These are phyloP conservation scores for Hydropsyche tenuis DNA, from an alignment of 1,140 invertebrate species.

Conservation along the genomic window DNA sequence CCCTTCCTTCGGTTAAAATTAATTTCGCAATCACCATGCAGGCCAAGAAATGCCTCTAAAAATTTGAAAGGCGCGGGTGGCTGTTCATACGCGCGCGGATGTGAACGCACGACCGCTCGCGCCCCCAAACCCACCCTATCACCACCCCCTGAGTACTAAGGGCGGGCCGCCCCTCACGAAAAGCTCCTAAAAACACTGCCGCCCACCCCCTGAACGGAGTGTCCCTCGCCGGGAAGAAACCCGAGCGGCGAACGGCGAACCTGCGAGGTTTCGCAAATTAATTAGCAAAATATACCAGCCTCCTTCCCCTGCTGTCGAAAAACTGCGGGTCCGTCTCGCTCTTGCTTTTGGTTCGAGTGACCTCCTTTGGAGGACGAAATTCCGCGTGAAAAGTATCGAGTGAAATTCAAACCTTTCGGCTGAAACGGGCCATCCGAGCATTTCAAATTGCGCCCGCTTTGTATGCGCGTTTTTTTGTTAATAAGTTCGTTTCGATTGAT, in stretches of 20 bases:
- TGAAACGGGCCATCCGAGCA: conserved; percentile 25
- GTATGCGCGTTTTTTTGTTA: too few relatives aligned
- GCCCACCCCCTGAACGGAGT: conserved; percentile 26
- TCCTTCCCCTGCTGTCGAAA: background rate
- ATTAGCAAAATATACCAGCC: conserved; percentile 38
- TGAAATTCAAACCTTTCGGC: conserved; percentile 8
- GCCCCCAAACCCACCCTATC: background rate
- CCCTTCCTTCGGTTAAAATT: conserved; percentile 28
- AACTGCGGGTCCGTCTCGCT: background rate
- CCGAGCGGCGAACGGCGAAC: conserved; percentile 24
- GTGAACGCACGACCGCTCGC: conserved; percentile 45
- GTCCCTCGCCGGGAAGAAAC: conserved; percentile 25
- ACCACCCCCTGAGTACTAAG: background rate
- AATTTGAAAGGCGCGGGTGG: conserved; percentile 25
- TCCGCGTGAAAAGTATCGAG: conserved; percentile 11
- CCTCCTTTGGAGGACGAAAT: background rate
- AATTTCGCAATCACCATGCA: conserved; percentile 32
- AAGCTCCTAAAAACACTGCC: conserved; percentile 45
- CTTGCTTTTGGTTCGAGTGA: too few relatives aligned
- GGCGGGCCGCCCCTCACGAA: conserved; percentile 17
- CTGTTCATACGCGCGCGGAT: conserved; percentile 37
- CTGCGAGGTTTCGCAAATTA: conserved; percentile 40
- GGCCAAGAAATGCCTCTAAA: conserved; percentile 28
- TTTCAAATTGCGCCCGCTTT: background rate
- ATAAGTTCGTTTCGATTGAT: too few relatives aligned